These are phyloP conservation scores for Pseudomyrmex sp. DNA, from an alignment of 1,140 invertebrate genomes.

Conservation along the genomic window DNA sequence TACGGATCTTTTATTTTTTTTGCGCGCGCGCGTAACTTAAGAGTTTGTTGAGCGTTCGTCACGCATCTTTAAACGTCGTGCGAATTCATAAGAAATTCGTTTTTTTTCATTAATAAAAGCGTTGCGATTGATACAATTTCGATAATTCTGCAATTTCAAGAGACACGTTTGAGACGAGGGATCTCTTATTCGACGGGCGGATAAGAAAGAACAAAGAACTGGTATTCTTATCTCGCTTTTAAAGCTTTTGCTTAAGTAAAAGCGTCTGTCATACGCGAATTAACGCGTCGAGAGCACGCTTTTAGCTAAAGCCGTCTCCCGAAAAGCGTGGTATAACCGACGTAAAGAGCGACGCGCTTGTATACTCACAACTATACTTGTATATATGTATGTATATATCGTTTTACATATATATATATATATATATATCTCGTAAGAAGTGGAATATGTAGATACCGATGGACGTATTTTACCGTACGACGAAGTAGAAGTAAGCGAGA, in stretches of 20 bases:
- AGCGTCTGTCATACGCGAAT: constrained; percentile 57
- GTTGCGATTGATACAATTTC: constrained; percentile 4
- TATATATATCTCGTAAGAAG: constrained; percentile 38
- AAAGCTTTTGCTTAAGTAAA: constrained; percentile 50
- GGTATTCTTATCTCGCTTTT: constrained; percentile 54
- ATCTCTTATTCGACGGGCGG: constrained; percentile 4
- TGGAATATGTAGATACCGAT: constrained; percentile 56
- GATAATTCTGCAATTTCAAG: not conserved
- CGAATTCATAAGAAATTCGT: not conserved
- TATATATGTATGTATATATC: constrained; percentile 13
- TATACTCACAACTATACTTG: not conserved
- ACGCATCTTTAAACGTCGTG: too few relatives aligned
- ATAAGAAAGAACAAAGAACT: constrained; percentile 38
- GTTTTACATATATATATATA: not conserved
- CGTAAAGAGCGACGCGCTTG: constrained; percentile 50
- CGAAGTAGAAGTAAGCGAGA: constrained; percentile 31
- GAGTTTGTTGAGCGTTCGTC: too few relatives aligned
- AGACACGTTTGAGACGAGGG: not conserved
- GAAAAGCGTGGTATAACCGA: constrained; percentile 43
- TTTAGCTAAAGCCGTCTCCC: constrained; percentile 49
- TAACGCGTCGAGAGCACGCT: constrained; percentile 48
- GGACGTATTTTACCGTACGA: constrained; percentile 59
- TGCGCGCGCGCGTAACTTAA: too few relatives aligned
- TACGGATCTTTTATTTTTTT: not conserved
- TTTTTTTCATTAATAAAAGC: not conserved